These are phyloP conservation scores for Fabriciana adippe DNA, from an alignment of 2,888 invertebrate species.

Conservation along the genomic window DNA sequence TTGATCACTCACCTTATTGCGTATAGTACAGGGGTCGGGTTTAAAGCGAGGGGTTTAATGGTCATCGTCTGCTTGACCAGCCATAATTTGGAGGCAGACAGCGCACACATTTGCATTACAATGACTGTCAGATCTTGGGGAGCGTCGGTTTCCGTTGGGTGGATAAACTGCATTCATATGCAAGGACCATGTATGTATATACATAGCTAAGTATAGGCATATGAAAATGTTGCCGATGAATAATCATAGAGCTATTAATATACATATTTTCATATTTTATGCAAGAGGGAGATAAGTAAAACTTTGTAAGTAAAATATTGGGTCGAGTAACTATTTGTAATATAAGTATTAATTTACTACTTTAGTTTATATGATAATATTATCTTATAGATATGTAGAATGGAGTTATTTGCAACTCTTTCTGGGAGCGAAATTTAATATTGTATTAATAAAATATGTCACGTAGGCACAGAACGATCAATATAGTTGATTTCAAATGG, in stretches of 20 bases:
- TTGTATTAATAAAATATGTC: conserved; percentile 60
- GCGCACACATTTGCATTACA: conserved; percentile 80
- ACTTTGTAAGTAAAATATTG: background rate
- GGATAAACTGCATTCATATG: conserved; percentile 62
- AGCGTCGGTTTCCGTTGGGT: conserved; percentile 63
- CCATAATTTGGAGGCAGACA: conserved; percentile 81
- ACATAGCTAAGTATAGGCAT: conserved; percentile 6
- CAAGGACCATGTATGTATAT: conserved; percentile 21
- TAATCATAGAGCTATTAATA: background rate
- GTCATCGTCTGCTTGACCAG: conserved; percentile 77
- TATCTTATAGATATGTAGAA: conserved; percentile 4
- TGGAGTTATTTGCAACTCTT: conserved; percentile 34
- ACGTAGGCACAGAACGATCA: conserved; percentile 54
- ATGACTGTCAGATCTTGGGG: conserved; percentile 70
- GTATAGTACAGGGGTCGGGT: conserved; percentile 57
- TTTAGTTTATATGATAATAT: background rate
- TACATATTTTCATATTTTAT: background rate
- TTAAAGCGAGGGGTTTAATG: conserved; percentile 78
- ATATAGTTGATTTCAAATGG: conserved; percentile 46
- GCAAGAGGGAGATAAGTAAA: background rate
- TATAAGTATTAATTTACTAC: conserved; percentile 2
- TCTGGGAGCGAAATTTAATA: conserved; percentile 52
- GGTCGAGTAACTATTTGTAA: background rate
- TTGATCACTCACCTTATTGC: conserved; percentile 35
- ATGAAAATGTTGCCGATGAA: conserved; percentile 8